Evolutionary conservation across 1,140 invertebrate species (phyloP).

Genomic region (Onthophagus taurus): DNA sequence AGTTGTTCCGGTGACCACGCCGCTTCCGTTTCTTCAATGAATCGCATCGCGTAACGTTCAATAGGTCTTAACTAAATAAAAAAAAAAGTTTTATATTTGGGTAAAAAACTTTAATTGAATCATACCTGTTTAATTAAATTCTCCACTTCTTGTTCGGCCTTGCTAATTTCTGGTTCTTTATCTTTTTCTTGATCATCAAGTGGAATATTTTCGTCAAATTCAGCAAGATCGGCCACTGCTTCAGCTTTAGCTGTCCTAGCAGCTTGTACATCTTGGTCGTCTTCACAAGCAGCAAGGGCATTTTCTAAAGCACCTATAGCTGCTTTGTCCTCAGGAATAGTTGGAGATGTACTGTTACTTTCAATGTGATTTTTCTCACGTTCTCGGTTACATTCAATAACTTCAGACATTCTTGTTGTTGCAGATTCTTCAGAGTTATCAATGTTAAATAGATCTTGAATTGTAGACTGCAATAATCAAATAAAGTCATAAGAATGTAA

Average conservation of each 20-base stretch:
- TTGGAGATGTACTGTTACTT: neutral
- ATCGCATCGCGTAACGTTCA: slow-evolving; percentile 87
- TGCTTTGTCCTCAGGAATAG: slow-evolving; percentile 44
- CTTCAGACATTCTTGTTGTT: slow-evolving; percentile 52
- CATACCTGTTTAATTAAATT: slow-evolving; percentile 72
- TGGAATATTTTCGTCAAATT: slow-evolving; percentile 96
- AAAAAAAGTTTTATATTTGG: slow-evolving; percentile 18
- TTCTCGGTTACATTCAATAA: slow-evolving; percentile 41
- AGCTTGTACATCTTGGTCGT: slow-evolving; percentile 88
- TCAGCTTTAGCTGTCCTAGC: slow-evolving; percentile 85
- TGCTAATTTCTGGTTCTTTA: slow-evolving; percentile 55
- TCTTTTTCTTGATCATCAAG: slow-evolving; percentile 58
- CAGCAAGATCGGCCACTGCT: slow-evolving; percentile 85
- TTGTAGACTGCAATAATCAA: slow-evolving; percentile 60
- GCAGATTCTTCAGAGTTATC: slow-evolving; percentile 52
- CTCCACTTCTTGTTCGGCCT: slow-evolving; percentile 75
- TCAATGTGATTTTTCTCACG: slow-evolving; percentile 35
- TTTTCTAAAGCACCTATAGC: slow-evolving; percentile 64
- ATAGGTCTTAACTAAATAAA: slow-evolving; percentile 71
- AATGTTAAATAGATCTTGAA: slow-evolving; percentile 85
- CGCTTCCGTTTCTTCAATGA: slow-evolving; percentile 81
- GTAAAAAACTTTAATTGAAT: slow-evolving; percentile 1
- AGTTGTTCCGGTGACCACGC: slow-evolving; percentile 76
- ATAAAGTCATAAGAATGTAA: slow-evolving; percentile 10
- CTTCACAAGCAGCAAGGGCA: slow-evolving; percentile 85